Percentiles rank a stretch among this genome's conserved stretches.
Evolutionary conservation across 1,140 invertebrate genomes (phyloP).

Genomic region (Apis cerana): DNA sequence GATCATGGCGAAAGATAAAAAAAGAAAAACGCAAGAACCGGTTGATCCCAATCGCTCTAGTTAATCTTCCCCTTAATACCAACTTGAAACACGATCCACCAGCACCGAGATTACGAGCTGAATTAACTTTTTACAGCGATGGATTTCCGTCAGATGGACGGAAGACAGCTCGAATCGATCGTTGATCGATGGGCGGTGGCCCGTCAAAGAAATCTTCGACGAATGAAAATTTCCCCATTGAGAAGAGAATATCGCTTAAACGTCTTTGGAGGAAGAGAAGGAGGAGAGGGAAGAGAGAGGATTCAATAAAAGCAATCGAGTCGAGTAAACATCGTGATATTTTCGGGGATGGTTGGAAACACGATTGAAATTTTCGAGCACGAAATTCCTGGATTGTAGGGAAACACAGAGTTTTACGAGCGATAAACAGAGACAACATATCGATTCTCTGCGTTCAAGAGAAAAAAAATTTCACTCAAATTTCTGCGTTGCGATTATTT

Average conservation of each 20-base stretch:
- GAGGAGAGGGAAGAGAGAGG: neutral
- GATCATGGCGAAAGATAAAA: no score
- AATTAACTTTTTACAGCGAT: neutral
- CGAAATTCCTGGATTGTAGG: no score
- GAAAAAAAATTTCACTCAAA: no score
- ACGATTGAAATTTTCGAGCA: neutral
- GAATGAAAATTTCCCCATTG: no score
- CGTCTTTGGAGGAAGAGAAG: neutral
- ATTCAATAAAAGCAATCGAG: slow-evolving; percentile 24
- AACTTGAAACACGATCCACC: neutral
- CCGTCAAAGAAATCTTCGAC: neutral
- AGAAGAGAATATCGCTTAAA: neutral
- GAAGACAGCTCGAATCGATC: neutral
- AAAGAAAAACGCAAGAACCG: neutral
- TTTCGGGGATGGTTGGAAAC: neutral
- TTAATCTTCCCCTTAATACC: neutral
- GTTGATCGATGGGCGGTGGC: neutral
- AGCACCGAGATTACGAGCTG: neutral
- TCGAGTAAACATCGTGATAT: neutral
- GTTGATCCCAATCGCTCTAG: slow-evolving; percentile 20
- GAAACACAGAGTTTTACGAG: no score
- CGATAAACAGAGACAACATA: no score
- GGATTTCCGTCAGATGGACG: neutral
- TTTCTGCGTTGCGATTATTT: no score
- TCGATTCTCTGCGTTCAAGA: no score